Conservation (phyloP, 2,888 invertebrate genomes). For the Sesia bembeciformis region DNA sequence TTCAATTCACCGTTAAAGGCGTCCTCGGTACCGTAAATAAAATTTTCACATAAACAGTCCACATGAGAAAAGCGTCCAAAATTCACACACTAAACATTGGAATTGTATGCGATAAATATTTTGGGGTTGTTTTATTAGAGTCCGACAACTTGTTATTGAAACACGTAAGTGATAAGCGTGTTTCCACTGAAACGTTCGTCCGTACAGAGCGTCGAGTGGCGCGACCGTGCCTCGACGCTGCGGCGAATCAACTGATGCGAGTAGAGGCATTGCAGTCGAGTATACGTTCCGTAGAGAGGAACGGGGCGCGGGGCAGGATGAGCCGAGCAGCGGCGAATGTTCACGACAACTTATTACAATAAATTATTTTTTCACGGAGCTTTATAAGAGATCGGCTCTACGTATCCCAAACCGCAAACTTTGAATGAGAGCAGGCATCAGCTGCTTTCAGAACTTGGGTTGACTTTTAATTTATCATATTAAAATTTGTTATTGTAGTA, state of each 20-base stretch:
- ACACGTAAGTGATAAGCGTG: conserved; percentile 57
- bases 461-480: conserved; percentile 10
- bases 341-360: conserved; percentile 71
- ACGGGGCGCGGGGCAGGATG: conserved; percentile 39
- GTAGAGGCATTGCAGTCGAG: conserved; percentile 60
- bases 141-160: conserved; percentile 32
- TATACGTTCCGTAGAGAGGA: conserved; percentile 49
- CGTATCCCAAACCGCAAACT: conserved; percentile 47
- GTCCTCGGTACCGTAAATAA: conserved; percentile 26
- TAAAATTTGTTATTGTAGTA: too few relatives aligned
- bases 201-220: conserved; percentile 56
- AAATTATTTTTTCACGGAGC: conserved; percentile 68
- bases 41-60: conserved; percentile 40
- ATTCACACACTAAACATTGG: conserved; percentile 7
- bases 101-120: conserved; percentile 5
- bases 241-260: conserved; percentile 62
- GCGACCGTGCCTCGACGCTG: conserved; percentile 66
- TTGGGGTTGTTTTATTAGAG: conserved; percentile 14
- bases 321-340: conserved; percentile 69
- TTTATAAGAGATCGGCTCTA: conserved; percentile 52
- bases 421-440: conserved; percentile 50
- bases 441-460: conserved; percentile 24
- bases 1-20: conserved; percentile 27
- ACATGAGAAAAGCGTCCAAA: conserved; percentile 20
- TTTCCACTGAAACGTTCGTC: conserved; percentile 56